Percentiles rank a stretch among this genome's conserved stretches.
phyloP scores from a whole-genome alignment of 2,888 invertebrate species.

The Philereme vetulata region DNA sequence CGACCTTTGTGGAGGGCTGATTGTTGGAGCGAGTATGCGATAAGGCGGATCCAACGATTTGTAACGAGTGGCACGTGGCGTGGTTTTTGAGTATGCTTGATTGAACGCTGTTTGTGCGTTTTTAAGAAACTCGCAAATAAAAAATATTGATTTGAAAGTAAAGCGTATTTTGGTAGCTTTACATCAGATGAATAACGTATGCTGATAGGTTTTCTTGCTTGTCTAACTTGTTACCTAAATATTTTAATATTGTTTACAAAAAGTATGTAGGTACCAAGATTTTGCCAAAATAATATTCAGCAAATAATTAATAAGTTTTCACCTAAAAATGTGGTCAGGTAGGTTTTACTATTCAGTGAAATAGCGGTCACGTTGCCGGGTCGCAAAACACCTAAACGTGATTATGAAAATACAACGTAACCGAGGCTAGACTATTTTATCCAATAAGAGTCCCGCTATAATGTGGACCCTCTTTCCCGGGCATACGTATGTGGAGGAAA shows the following conservation, averaged over 20 bases:
- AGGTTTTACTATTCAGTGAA: conserved; percentile 12
- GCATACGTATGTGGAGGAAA: conserved; percentile 61
- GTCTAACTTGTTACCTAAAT: too few relatives aligned
- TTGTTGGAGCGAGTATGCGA: conserved; percentile 35
- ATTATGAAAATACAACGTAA: conserved; percentile 38
- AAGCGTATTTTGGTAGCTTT: background rate
- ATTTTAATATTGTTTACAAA: too few relatives aligned
- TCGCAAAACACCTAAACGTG: conserved; percentile 30
- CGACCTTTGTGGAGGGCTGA: conserved; percentile 49
- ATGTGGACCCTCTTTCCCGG: conserved; percentile 52
- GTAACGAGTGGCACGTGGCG: conserved; percentile 35
- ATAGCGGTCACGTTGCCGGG: conserved; percentile 22
- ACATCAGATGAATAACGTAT: too few relatives aligned
- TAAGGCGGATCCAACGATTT: conserved; percentile 38
- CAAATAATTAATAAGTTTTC: conserved; percentile 22
- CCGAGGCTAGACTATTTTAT: conserved; percentile 40
- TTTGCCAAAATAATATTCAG: background rate
- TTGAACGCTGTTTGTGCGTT: conserved; percentile 24
- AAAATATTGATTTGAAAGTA: conserved; percentile 9
- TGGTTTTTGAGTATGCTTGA: conserved; percentile 32
- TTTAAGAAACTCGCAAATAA: conserved; percentile 13
- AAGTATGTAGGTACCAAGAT: too few relatives aligned
- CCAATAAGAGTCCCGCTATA: conserved; percentile 45
- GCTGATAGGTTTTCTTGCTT: too few relatives aligned
- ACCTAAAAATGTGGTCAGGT: conserved; percentile 18